phyloP scores from a whole-genome alignment of 2,113 vertebrate species.

The Corapipo altera region DNA sequence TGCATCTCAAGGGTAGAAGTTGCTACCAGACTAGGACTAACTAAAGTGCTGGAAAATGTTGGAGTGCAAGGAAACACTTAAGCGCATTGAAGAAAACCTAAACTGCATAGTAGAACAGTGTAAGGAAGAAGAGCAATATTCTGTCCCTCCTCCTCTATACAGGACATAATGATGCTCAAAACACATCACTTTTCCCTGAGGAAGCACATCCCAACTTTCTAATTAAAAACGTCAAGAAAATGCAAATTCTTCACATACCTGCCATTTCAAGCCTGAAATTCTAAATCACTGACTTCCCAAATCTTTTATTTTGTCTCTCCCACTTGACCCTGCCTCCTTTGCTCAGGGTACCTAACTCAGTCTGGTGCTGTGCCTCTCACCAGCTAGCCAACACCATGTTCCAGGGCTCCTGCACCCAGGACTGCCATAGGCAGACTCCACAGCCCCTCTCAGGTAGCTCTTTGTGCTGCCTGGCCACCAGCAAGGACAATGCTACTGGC shows the following conservation, averaged over 20 bases:
- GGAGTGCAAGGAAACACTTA: background rate
- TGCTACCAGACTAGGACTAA: background rate
- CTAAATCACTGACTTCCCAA: accelerated
- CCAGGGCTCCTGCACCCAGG: background rate
- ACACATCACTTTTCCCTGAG: background rate
- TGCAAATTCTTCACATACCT: background rate
- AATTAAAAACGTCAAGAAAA: background rate
- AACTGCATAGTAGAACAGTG: accelerated
- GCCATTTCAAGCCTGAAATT: background rate
- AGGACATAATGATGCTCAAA: background rate
- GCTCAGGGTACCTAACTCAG: accelerated
- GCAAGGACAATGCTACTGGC: background rate
- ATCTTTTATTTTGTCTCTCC: background rate
- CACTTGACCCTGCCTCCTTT: accelerated
- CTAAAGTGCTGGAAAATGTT: background rate
- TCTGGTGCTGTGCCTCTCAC: too few relatives aligned
- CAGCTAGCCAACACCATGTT: background rate
- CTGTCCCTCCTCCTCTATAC: background rate
- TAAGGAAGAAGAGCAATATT: background rate
- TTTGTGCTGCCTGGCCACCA: accelerated
- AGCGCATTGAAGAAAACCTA: background rate
- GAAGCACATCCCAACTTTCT: background rate
- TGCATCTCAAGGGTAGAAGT: background rate
- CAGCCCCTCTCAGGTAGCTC: background rate
- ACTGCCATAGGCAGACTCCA: accelerated